Percentiles rank a stretch among this genome's conserved stretches.
Conservation (phyloP, 2,113 vertebrate genomes). For the Ceyx melanurus region DNA sequence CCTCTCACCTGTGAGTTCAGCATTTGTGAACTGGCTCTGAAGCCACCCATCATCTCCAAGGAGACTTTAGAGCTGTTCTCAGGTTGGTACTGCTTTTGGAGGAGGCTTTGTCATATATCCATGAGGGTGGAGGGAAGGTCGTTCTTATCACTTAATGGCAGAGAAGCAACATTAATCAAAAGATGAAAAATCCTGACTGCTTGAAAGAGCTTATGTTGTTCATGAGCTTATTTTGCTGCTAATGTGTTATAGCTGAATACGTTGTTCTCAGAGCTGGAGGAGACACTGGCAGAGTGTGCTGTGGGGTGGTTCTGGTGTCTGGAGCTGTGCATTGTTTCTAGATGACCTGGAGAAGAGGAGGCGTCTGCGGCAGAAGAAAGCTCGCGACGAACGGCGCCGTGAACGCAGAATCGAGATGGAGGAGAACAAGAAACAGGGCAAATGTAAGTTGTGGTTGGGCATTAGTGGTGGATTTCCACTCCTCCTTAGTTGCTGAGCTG, state of each 20-base stretch:
- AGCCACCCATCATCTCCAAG: constrained; percentile 90
- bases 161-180: not conserved
- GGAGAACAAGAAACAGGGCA: constrained; percentile 96
- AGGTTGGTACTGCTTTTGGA: constrained; percentile 75
- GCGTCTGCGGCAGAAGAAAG: constrained; percentile 92
- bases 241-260: not conserved
- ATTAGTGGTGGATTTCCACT: not conserved
- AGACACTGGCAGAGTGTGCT: not conserved
- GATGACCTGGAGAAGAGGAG: constrained; percentile 95
- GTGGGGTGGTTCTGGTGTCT: not conserved
- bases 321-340: constrained; percentile 41
- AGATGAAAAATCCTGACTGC: not conserved
- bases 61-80: constrained; percentile 92
- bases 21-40: constrained; percentile 92
- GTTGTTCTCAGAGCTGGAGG: not conserved
- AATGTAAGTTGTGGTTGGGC: constrained; percentile 79
- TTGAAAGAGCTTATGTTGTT: not conserved
- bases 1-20: constrained; percentile 99
- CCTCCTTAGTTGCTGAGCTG: not conserved
- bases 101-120: not conserved
- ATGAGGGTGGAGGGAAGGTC: not conserved
- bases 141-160: not conserved
- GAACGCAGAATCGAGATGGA: constrained; percentile 96
- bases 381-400: constrained; percentile 90
- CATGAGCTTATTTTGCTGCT: not conserved